Evolutionary conservation across 2,888 invertebrate species (phyloP).

Genomic region (Polydrusus pterygomalis): DNA sequence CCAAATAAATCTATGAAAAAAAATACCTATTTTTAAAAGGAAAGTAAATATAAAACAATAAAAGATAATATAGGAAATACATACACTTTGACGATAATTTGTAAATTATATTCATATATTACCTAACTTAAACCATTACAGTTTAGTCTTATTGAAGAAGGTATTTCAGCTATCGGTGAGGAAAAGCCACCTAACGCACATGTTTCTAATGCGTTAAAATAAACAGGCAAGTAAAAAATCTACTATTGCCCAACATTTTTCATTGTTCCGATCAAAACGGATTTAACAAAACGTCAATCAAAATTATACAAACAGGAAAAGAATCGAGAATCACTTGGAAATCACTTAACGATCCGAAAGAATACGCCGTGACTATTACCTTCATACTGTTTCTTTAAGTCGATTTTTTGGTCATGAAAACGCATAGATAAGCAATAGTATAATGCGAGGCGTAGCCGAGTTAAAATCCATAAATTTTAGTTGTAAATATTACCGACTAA

Average conservation of each 20-base stretch:
- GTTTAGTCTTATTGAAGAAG: too few species aligned
- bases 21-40: too few species aligned
- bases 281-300: slow-evolving; percentile 43
- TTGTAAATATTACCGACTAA: too few species aligned
- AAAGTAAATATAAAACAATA: too few species aligned
- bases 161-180: too few species aligned
- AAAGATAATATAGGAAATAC: too few species aligned
- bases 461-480: too few species aligned
- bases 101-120: too few species aligned
- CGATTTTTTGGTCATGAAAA: slow-evolving; percentile 22
- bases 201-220: neutral
- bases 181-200: too few species aligned
- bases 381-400: slow-evolving; percentile 14
- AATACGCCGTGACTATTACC: slow-evolving; percentile 36
- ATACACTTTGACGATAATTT: too few species aligned
- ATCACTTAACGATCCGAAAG: slow-evolving; percentile 38
- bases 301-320: slow-evolving; percentile 40
- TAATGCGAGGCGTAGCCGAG: neutral
- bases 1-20: too few species aligned
- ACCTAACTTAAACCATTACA: too few species aligned
- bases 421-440: slow-evolving; percentile 10
- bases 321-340: slow-evolving; percentile 47
- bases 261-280: slow-evolving; percentile 37
- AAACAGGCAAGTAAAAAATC: slow-evolving; percentile 7
- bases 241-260: slow-evolving; percentile 27